Conservation (phyloP, 2,888 invertebrate species). For the Plutella xylostella region DNA sequence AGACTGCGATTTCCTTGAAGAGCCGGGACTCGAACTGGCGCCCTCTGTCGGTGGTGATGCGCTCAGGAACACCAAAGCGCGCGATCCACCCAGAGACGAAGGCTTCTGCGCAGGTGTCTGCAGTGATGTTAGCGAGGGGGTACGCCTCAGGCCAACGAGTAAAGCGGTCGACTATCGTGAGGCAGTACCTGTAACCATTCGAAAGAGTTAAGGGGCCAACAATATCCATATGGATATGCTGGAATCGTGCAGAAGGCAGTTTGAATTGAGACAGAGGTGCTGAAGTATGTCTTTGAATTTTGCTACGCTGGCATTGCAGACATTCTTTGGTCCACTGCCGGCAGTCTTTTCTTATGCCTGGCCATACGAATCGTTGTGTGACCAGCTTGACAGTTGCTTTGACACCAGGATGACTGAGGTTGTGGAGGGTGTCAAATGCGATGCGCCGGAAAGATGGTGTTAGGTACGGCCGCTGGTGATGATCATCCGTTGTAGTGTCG, state of each 20-base stretch:
- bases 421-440: slow-evolving; percentile 4
- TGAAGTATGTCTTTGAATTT: slow-evolving; percentile 22
- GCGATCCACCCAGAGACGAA: neutral
- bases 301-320: no score
- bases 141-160: neutral
- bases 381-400: slow-evolving; percentile 16
- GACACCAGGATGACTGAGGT: slow-evolving; percentile 3
- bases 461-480: no score
- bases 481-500: no score
- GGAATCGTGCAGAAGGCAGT: slow-evolving; percentile 20
- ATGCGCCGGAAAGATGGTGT: no score
- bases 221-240: slow-evolving; percentile 26
- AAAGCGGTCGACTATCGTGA: neutral
- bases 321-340: no score
- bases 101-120: neutral
- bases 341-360: slow-evolving; percentile 23
- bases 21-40: slow-evolving; percentile 28
- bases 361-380: slow-evolving; percentile 27
- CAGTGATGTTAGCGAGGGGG: neutral
- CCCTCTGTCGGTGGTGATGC: slow-evolving; percentile 29
- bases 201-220: slow-evolving; percentile 18
- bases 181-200: slow-evolving; percentile 6
- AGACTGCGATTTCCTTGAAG: slow-evolving; percentile 17
- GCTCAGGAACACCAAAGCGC: slow-evolving; percentile 2
- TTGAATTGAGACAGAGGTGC: slow-evolving; percentile 17